Base-by-base conservation (phyloP, 1,140 invertebrate genomes). In the Panagrolaimus sp. region DNA sequence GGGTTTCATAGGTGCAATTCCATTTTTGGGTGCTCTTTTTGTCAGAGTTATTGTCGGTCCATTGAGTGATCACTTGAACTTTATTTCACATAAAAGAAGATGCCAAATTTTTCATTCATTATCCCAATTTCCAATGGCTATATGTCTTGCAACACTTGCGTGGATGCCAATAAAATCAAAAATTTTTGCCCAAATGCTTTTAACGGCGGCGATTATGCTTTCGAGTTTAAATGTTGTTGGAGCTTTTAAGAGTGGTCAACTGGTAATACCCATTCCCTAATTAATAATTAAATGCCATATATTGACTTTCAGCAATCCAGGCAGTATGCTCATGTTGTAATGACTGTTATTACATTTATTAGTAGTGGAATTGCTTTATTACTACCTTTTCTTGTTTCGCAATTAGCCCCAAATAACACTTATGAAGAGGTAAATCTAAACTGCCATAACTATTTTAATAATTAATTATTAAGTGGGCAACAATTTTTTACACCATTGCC, bases 1-100 rank as follows among this genome's bases (percentile, higher is more conserved):
- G 17, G 74, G 78, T 10, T 72, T 80, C 52, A 68, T 75, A 17
- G 63, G 71, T 14, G 76, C 76, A 0, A 44, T 78, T 38, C 77
- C 76, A 26, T 68, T 52, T 14, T 62, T 78, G 12, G 32, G 76
- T 46, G 72, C 69, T 12, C 38, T 66, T 46, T 32, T 71, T 8
- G 70, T 72, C n/a, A 76, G 77, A 66, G 58, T 78, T n/a, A 38
- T 78, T 43, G 77, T 68, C 24, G 77, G 77, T 28, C 77, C 76
- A 14, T 45, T 72, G 6, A 68, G 67, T n/a, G 77, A 79, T 38
- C 65, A 69, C 9, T 63, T 67, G n/a, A 55, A 69, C 12, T 69
- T 43, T 69, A 48, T 76, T 15, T 52, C 45, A 5, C 47, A 73
- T 63, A 65, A 64, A 38, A 26, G 28, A 24, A 44, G 69, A 26